phyloP scores from a whole-genome alignment of 2,888 invertebrate genomes.

The Pachycephus smyrnensis region DNA sequence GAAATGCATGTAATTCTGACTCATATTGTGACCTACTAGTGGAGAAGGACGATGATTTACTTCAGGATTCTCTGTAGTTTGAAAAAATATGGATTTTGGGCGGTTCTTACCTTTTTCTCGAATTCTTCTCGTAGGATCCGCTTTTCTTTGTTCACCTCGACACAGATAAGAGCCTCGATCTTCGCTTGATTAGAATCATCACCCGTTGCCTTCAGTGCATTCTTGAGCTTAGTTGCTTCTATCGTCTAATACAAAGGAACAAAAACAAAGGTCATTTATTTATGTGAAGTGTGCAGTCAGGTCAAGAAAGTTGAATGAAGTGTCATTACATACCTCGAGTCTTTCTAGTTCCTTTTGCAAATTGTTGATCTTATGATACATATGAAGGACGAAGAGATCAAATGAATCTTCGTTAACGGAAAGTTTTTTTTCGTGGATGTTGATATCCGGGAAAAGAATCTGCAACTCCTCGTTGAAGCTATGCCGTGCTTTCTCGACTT shows the following conservation, averaged over 20 bases:
- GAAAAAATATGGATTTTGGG: neutral
- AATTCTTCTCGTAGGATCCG: conserved; percentile 77
- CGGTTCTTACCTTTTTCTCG: conserved; percentile 74
- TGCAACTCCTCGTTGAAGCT: conserved; percentile 76
- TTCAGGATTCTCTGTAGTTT: too few species aligned
- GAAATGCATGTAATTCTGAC: neutral
- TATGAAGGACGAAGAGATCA: conserved; percentile 83
- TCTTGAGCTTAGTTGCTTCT: conserved; percentile 73
- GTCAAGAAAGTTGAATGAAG: neutral
- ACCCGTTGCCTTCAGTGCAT: conserved; percentile 75
- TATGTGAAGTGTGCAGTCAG: neutral
- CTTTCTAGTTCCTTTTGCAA: conserved; percentile 83
- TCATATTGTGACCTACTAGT: neutral
- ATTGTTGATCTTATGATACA: conserved; percentile 80
- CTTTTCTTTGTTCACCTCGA: conserved; percentile 78
- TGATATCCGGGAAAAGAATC: conserved; percentile 79
- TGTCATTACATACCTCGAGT: conserved; percentile 69
- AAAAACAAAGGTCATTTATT: conserved; percentile 5
- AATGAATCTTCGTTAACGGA: conserved; percentile 76
- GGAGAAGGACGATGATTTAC: neutral
- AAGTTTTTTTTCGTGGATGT: conserved; percentile 75
- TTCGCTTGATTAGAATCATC: conserved; percentile 72
- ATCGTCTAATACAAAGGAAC: conserved; percentile 66
- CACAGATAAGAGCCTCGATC: conserved; percentile 69
- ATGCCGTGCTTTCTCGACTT: conserved; percentile 76